Evolutionary conservation across 2,888 invertebrate genomes (phyloP).

Genomic region (Phlogophora meticulosa): DNA sequence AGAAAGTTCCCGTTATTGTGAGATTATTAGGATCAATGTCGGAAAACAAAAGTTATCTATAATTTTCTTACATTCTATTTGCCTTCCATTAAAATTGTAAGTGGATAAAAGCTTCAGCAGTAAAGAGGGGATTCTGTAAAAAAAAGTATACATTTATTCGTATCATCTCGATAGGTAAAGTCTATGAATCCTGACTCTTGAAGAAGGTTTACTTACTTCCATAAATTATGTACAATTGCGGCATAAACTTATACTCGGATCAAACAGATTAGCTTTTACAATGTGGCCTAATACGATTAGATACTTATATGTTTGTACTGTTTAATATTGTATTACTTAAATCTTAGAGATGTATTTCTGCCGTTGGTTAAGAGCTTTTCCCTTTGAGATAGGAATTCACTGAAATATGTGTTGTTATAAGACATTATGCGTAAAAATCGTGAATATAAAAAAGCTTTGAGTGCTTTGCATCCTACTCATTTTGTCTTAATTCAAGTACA

Average conservation of each 20-base stretch:
- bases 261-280: slow-evolving; percentile 40
- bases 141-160: slow-evolving; percentile 38
- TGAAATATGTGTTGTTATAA: slow-evolving; percentile 4
- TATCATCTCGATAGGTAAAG: slow-evolving; percentile 14
- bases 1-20: slow-evolving; percentile 2
- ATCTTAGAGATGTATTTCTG: neutral
- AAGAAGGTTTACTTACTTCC: slow-evolving; percentile 2
- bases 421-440: neutral
- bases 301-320: slow-evolving; percentile 11
- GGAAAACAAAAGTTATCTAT: slow-evolving; percentile 16
- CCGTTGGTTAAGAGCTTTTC: neutral
- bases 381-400: neutral
- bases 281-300: slow-evolving; percentile 24
- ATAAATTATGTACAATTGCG: slow-evolving; percentile 34
- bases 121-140: slow-evolving; percentile 27
- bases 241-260: slow-evolving; percentile 10
- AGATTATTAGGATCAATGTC: slow-evolving; percentile 31
- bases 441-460: neutral
- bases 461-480: neutral
- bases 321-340: slow-evolving; percentile 8
- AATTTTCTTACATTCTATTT: slow-evolving; percentile 38
- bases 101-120: slow-evolving; percentile 39
- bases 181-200: slow-evolving; percentile 8
- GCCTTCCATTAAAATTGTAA: slow-evolving; percentile 46
- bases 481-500: neutral